Conservation (phyloP, 2,888 invertebrate genomes). For the Lomographa bimaculata region DNA sequence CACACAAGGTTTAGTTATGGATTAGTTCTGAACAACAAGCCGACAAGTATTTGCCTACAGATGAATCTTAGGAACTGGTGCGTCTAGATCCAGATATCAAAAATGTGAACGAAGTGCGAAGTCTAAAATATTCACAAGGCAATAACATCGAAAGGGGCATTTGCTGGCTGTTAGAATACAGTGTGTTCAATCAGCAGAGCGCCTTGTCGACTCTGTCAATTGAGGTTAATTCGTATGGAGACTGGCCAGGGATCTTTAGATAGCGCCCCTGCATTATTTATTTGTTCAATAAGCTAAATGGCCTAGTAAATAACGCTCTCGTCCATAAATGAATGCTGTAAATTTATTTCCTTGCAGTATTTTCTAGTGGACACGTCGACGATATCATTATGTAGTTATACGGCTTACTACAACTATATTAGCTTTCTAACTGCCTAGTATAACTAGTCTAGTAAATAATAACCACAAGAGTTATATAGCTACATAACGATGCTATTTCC, state of each 20-base stretch:
- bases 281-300: conserved; percentile 75
- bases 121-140: conserved; percentile 54
- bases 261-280: conserved; percentile 76
- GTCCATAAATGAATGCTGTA: conserved; percentile 46
- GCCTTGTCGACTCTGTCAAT: conserved; percentile 78
- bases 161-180: conserved; percentile 56
- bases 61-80: too few species aligned
- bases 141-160: conserved; percentile 53
- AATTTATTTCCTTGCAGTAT: conserved; percentile 40
- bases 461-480: neutral
- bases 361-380: conserved; percentile 15
- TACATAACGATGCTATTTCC: too few species aligned
- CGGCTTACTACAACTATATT: conserved; percentile 2
- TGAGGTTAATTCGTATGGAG: conserved; percentile 81
- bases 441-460: conserved; percentile 9
- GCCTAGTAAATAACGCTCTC: conserved; percentile 56
- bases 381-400: conserved; percentile 4
- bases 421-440: conserved; percentile 8
- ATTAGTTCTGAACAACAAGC: too few species aligned
- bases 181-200: conserved; percentile 79
- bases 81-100: neutral
- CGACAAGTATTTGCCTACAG: too few species aligned
- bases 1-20: too few species aligned
- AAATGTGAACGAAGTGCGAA: conserved; percentile 11
- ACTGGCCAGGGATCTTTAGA: conserved; percentile 74